Evolutionary conservation across 2,113 vertebrate species (phyloP), one percentile per base, ranked within the genome.

Genomic region (Myocastor coypus): DNA sequence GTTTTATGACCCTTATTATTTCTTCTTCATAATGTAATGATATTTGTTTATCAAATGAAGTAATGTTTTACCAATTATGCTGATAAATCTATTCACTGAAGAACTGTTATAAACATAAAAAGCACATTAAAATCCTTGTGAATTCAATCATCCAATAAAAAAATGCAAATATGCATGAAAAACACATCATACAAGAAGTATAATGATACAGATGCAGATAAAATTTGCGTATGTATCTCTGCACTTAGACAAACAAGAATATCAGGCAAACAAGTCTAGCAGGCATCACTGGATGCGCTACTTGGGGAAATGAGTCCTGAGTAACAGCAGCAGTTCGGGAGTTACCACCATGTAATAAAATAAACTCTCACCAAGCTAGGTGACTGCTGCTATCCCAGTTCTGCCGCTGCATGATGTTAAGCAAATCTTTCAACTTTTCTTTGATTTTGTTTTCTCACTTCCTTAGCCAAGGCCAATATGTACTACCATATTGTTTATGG

Each of bases 121-220:
- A 28, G 26, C 26, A 73, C 34, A 80, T 34, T 82, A 42, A 59
- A 26, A 71, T 30, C 42, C 78, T 86, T 52, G 40, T 87, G 50
- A 95, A 89, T 86, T 91, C 71, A 68, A 61, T 50, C 52, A 57
- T 55, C 46, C 26, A 85, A 42, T 12, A 75, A 85, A 87, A 78
- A 61, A 61, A 61, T 46, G 59, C 28, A 81, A 19, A 52, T 46
- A 86, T 10, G 17, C 30, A 30, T 7, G 5, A 66, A 37, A 94
- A 66, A 59, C 30, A 71, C 17, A 55, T 17, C 5, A 5, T 12
- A 13, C 32, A 50, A 6, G 14, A 57, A 20, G 24, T 19, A 57
- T 14, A 20, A 10, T 1, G 40, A 46, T 68, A 66, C 0, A 64
- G 68, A 75, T 87, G 73, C 4, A 68, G 55, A 61, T 26, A 34